A percentile compares a stretch with the other conserved stretches of the same genome.
Evolutionary conservation across 2,797 vertebrate species (phyloP).

Genomic region (Prunella strophiata): DNA sequence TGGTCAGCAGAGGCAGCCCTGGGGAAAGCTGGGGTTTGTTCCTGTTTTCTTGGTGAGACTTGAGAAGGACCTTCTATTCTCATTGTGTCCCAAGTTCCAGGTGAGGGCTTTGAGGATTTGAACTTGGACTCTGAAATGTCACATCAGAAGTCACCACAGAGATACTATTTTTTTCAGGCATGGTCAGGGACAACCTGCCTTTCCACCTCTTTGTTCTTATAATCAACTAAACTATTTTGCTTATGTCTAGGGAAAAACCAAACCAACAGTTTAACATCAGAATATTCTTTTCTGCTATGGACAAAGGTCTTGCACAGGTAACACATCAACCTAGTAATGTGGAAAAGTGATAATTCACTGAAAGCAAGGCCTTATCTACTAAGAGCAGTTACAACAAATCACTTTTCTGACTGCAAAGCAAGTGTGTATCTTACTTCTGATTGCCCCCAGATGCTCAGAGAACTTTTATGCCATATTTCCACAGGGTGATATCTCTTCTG

Average conservation of each 20-base stretch:
- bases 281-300: background rate
- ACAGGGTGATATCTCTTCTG: background rate
- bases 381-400: background rate
- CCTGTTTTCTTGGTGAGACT: background rate
- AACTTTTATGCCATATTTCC: background rate
- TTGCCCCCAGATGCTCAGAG: background rate
- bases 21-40: background rate
- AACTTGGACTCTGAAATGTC: background rate
- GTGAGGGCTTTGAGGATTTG: background rate
- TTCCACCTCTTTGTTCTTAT: background rate
- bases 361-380: background rate
- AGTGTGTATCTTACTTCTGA: background rate
- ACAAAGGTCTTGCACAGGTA: background rate
- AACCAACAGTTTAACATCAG: background rate
- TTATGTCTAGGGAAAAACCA: rapidly evolving
- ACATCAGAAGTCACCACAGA: background rate
- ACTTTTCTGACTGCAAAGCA: background rate
- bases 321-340: background rate
- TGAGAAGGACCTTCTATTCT: background rate
- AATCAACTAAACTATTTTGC: background rate
- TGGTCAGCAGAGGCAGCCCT: background rate
- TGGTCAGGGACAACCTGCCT: background rate
- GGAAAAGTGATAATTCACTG: background rate
- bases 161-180: background rate
- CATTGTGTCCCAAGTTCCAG: background rate